Base-by-base conservation (phyloP, 2,797 vertebrate species). In the Tangara arthus region DNA sequence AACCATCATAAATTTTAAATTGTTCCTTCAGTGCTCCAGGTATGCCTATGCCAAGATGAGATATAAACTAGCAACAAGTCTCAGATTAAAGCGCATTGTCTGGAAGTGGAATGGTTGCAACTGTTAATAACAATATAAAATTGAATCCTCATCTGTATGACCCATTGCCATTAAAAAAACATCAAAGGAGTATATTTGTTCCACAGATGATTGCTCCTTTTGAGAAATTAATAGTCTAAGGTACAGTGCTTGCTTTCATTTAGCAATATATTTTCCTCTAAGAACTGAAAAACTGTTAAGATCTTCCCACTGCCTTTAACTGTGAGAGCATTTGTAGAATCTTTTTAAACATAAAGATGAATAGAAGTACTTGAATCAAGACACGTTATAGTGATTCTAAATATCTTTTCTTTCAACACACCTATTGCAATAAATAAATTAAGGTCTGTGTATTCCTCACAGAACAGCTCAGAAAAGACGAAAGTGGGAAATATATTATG, bases 171-270 rank as follows among this genome's bases (percentile, higher is more conserved):
- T 71, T 70, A 63, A 80, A 77, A 64, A 83, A 16, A 1, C 9
- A 70, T 66, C 77, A 78, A 65, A 85, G 21, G 34, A 60, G 2
- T 80, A 30, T 47, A 72, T 80, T 89, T 81, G 28, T 68, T 82
- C n/a, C n/a, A 63, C 27, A 60, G 52, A 35, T 87, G 24, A 83
- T 72, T 59, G n/a, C 15, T 57, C 9, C 64, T 64, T 87, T 52
- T 64, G 21, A 42, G 46, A 87, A 89, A 80, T 68, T 80, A 59
- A 50, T 87, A 72, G 44, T n/a, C 44, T 61, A 80, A 95, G 42
- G 17, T 63, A 69, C n/a, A 34, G 15, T 39, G 50, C 26, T 47
- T 70, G 5, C 6, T 83, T 80, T 71, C 59, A 68, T 68, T 72
- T 77, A 95, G 60, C 30, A 69, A 55, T 34, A 22, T 66, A 34